Conservation (phyloP, 2,888 invertebrate genomes). For the Cerceris ruficornis region DNA sequence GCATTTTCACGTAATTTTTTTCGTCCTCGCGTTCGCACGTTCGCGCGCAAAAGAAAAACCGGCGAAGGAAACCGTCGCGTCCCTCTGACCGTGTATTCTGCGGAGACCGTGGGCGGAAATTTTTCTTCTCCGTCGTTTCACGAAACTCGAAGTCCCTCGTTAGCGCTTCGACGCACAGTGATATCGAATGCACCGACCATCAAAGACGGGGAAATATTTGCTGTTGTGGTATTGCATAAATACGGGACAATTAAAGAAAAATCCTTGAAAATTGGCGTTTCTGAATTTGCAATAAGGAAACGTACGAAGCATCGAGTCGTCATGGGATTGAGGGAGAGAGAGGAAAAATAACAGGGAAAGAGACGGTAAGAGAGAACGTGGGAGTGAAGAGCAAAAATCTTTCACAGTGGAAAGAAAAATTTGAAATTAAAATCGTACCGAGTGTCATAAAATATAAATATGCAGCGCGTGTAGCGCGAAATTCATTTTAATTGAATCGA, state of each 20-base stretch:
- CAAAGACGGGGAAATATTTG: not conserved
- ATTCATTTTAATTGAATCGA: conserved; percentile 33
- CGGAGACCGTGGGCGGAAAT: not conserved
- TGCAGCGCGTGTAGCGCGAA: conserved; percentile 1
- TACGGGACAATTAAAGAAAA: not conserved
- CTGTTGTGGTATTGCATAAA: conserved; percentile 24
- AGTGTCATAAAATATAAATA: conserved; percentile 14
- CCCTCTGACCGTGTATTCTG: not conserved
- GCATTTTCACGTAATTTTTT: not conserved
- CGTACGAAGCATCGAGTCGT: not conserved
- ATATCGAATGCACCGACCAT: not conserved
- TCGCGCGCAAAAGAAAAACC: not conserved
- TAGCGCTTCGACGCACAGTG: not conserved
- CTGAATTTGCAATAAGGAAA: not conserved
- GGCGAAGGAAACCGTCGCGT: not conserved
- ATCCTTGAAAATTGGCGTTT: not conserved
- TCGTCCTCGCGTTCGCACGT: not conserved
- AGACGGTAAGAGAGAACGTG: not conserved
- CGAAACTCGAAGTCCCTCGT: no score
- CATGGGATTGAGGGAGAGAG: not conserved
- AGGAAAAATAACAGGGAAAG: not conserved
- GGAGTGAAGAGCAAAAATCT: conserved; percentile 11
- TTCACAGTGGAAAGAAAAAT: not conserved
- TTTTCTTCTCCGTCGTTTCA: not conserved
- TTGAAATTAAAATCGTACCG: not conserved